phyloP scores from a whole-genome alignment of 2,888 invertebrate genomes.

The Lutraria lutraria region DNA sequence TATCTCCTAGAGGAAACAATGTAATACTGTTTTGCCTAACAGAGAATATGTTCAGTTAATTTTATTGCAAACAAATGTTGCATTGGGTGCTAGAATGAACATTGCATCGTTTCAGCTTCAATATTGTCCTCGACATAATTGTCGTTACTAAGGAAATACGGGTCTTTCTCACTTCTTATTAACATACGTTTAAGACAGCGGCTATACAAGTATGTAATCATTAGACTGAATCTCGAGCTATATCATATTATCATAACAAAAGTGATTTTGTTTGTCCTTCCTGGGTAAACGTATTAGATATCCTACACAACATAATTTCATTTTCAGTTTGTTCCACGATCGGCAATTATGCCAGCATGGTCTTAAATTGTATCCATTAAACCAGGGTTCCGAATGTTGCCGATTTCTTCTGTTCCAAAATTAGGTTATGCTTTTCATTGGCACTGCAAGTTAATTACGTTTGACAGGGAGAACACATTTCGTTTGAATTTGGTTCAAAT shows the following conservation, averaged over 20 bases:
- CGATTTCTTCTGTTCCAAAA: slow-evolving; percentile 26
- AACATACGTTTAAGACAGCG: background rate
- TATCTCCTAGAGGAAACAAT: no score
- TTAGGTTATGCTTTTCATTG: slow-evolving; percentile 45
- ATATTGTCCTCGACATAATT: no score
- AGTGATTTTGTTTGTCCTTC: slow-evolving; percentile 35
- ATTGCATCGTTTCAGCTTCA: no score
- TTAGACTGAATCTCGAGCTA: slow-evolving; percentile 12
- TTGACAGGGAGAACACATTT: background rate
- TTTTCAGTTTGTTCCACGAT: slow-evolving; percentile 15
- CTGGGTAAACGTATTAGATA: slow-evolving; percentile 12
- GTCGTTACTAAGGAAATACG: no score
- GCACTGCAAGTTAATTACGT: slow-evolving; percentile 38
- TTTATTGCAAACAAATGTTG: no score
- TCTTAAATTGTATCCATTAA: slow-evolving; percentile 35
- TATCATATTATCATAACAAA: slow-evolving; percentile 33
- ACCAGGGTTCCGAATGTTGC: slow-evolving; percentile 25
- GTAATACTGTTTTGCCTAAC: no score
- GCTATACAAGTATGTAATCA: background rate
- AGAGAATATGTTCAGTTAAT: no score
- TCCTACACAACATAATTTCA: slow-evolving; percentile 34
- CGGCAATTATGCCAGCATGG: slow-evolving; percentile 34
- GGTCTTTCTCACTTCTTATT: no score
- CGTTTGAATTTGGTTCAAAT: slow-evolving; percentile 26
- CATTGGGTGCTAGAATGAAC: no score